Evolutionary conservation across 2,113 vertebrate species (phyloP).

Genomic region (Xenus cinereus): DNA sequence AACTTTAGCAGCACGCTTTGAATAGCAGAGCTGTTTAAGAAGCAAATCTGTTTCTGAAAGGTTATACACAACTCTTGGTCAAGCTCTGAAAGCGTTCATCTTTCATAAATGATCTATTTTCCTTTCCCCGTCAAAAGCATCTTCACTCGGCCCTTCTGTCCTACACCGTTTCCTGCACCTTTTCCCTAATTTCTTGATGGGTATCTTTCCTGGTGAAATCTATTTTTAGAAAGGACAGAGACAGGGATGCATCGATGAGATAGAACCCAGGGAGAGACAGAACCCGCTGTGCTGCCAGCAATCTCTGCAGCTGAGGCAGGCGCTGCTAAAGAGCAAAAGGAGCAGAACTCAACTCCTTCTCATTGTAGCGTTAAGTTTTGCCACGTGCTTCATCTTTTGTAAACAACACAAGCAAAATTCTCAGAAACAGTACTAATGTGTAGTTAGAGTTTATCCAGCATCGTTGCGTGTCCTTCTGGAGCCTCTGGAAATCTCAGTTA

Average conservation of each 20-base stretch:
- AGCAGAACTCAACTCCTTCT: not conserved
- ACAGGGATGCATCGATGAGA: not conserved
- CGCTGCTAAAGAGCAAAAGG: not conserved
- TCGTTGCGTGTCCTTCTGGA: not conserved
- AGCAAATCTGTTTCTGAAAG: not conserved
- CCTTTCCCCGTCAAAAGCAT: not conserved
- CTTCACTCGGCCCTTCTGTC: not conserved
- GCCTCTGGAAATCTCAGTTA: not conserved
- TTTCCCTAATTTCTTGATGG: not conserved
- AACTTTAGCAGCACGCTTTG: not conserved
- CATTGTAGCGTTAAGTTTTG: not conserved
- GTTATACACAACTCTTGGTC: not conserved
- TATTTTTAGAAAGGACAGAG: not conserved
- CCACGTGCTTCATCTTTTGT: not conserved
- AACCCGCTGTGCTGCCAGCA: not conserved
- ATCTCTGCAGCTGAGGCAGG: no score
- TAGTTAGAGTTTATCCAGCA: not conserved
- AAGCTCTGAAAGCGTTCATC: not conserved
- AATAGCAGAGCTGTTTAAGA: not conserved
- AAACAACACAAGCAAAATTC: not conserved
- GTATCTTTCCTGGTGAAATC: not conserved
- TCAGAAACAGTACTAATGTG: not conserved
- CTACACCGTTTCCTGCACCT: not conserved
- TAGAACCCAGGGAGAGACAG: not conserved
- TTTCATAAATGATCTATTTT: not conserved